These are phyloP conservation scores for Ceratitis capitata DNA, from an alignment of 1,140 invertebrate species.

Conservation along the genomic window DNA sequence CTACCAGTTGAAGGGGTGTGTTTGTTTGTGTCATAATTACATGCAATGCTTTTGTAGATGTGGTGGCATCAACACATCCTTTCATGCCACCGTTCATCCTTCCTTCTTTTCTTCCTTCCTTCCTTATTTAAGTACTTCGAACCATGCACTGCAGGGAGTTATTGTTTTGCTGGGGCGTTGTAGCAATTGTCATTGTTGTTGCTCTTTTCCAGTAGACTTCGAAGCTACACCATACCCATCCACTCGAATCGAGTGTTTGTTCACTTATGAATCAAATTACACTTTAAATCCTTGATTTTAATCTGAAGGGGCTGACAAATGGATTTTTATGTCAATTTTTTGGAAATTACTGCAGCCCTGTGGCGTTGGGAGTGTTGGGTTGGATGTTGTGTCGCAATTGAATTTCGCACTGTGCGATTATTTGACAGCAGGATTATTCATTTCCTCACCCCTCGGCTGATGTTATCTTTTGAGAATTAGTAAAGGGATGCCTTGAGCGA, in stretches of 20 bases:
- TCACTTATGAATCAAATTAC: slow-evolving; percentile 62
- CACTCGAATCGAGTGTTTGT: neutral
- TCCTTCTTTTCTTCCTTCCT: neutral
- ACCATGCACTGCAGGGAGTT: neutral
- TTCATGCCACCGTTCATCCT: neutral
- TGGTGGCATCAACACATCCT: neutral
- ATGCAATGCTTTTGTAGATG: slow-evolving; percentile 15
- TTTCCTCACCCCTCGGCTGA: neutral
- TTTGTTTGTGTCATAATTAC: slow-evolving; percentile 41
- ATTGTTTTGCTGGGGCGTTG: neutral
- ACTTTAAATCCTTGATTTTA: slow-evolving; percentile 65
- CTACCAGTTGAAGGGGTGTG: neutral
- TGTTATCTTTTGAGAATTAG: neutral
- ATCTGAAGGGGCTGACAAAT: slow-evolving; percentile 65
- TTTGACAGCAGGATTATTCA: slow-evolving; percentile 49
- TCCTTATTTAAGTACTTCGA: neutral
- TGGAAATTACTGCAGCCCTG: slow-evolving; percentile 14
- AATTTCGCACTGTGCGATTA: slow-evolving; percentile 55
- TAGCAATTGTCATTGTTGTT: neutral
- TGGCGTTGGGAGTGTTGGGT: slow-evolving; percentile 26
- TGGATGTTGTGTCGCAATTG: slow-evolving; percentile 56
- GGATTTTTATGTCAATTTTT: slow-evolving; percentile 62
- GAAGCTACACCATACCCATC: neutral
- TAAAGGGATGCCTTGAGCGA: neutral
- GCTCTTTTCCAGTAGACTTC: slow-evolving; percentile 3